Percentiles rank a stretch among this genome's conserved stretches.
Evolutionary conservation across 1,140 invertebrate genomes (phyloP).

Genomic region (Drosophila tani): DNA sequence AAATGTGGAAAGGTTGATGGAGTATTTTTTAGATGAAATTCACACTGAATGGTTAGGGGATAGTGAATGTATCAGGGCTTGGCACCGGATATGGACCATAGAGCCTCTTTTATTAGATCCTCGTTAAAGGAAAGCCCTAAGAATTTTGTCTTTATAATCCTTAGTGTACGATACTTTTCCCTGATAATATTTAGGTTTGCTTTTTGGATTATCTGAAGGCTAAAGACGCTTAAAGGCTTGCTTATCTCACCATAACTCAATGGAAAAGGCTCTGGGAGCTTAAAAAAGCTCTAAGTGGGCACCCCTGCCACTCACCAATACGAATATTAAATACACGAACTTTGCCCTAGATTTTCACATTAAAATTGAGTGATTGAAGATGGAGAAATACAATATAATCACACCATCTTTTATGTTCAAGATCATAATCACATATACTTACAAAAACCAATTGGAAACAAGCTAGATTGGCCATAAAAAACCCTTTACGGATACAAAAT

Average conservation of each 20-base stretch:
- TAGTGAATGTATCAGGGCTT: no score
- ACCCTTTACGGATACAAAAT: constrained; percentile 7
- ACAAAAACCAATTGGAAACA: neutral
- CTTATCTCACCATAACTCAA: neutral
- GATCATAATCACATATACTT: neutral
- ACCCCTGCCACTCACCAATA: no score
- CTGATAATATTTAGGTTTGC: neutral
- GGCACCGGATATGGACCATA: no score
- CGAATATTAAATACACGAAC: neutral
- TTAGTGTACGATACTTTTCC: neutral
- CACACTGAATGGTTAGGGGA: neutral
- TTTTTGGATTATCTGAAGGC: neutral
- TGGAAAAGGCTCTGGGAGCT: neutral
- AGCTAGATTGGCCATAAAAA: neutral
- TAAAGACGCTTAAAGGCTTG: neutral
- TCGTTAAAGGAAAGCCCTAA: no score
- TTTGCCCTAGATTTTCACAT: neutral
- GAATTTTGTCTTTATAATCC: neutral
- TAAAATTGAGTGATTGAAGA: neutral
- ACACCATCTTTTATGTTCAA: constrained; percentile 2
- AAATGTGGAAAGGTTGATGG: neutral
- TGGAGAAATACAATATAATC: neutral
- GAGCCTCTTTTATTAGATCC: no score
- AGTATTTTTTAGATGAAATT: neutral
- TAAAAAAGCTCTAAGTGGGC: neutral